Evolutionary conservation across 1,140 invertebrate species (phyloP), one percentile per base, ranked within the genome.

Genomic region (Copidosoma floridanum): DNA sequence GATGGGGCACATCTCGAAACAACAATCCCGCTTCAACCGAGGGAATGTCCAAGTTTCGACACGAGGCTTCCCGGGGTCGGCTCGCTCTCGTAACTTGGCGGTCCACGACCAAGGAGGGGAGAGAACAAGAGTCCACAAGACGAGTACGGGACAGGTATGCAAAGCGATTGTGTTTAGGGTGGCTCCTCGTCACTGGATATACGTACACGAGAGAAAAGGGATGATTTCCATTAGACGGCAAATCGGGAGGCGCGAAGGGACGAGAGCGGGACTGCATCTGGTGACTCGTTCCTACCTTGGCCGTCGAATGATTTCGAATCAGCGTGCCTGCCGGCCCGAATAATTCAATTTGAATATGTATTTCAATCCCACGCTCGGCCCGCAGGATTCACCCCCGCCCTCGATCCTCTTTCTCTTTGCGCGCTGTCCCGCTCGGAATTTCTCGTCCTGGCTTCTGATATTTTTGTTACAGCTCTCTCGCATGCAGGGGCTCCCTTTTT

Each of bases 311-410:
- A 77, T 78, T 79, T 77, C 72, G 74, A 80, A 80, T 77, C 76
- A 77, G 73, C 73, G 73, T 73, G 74, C 76, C 66, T 74, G 73
- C 69, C 74, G 71, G 77, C 65, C 73, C 77, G 78, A 66, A 76
- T 77, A 80, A 80, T 79, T 80, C 68, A 80, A 79, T 80, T 80
- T 80, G 78, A 79, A 78, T 77, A 78, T 80, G 78, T 74, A 80
- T 79, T 65, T 57, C 61, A 46, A 50, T 57, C 56, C 43, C 41
- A 51, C 6, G n/a, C n/a, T n/a, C n/a, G n/a, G n/a, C n/a, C n/a
- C n/a, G n/a, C n/a, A n/a, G n/a, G n/a, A n/a, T n/a, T n/a, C n/a
- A n/a, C n/a, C 35, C 37, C 29, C 48, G 21, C 44, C 35, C 48
- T 24, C 29, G 24, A 61, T 63, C 46, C 35, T 58, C 53, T 32